Evolutionary conservation across 35 echinoderm and acorn worm genomes (phyloP), one percentile per base, ranked within the genome.

Genomic region (Holothuria glaberrima): DNA sequence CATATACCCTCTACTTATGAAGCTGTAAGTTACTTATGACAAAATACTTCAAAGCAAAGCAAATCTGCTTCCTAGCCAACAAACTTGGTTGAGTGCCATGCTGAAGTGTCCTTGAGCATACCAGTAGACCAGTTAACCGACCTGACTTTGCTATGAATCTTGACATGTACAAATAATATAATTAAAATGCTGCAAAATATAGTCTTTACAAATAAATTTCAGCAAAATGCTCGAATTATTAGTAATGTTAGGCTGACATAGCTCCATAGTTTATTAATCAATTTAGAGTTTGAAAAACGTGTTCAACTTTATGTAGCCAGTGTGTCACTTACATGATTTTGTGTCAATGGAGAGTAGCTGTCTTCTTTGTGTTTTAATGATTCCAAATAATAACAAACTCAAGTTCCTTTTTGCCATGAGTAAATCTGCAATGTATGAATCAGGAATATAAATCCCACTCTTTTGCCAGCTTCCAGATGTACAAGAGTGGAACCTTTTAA

Each of bases 401-500:
- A 41, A 4, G 36, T 41, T 41, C 36, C 36, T 2, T 41, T 41
- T 41, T 41, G 36, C 36, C 36, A 2, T 7, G 9, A 21, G 20
- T 12, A 10, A 41, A 19, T 41, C 19, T 4, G 13, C 32, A 21
- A 6, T 10, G 6, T 41, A 33, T 21, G 22, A 36, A 14, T 6
- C 32, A 36, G 21, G 38, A 38, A 75, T 18, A 3, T 18, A 48
- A 78, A 25, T 44, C 50, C 50, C 18, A 7, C n/a, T 14, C 28
- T 6, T 34, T 78, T 78, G 38, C n/a, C 74, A 78, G 74, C 74
- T 78, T 78, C 22, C 74, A 34, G 74, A 17, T 24, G 28, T 26
- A 78, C 17, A 78, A 26, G 12, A 78, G 19, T 78, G 74, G 74
- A 78, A 78, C 48, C 9, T 30, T n/a, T 10, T 24, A 25, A 30